phyloP scores from a whole-genome alignment of 2,797 vertebrate genomes.

The Microctenopoma steveboyesi region DNA sequence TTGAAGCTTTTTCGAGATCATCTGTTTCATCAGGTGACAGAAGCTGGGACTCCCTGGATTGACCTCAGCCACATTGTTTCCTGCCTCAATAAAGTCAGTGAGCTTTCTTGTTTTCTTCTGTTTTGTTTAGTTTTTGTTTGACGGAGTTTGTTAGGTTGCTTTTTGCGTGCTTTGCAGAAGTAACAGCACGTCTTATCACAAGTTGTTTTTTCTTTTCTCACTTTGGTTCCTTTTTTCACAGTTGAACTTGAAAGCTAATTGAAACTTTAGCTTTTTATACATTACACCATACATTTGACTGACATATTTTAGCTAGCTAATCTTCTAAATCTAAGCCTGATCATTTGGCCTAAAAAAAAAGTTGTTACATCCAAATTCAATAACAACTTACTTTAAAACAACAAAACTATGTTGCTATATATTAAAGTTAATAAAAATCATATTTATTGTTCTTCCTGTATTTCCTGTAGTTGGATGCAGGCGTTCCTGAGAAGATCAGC shows the following conservation, averaged over 20 bases:
- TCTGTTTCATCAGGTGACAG: constrained; percentile 99
- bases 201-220: neutral
- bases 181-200: neutral
- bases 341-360: too few species aligned
- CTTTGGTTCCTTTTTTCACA: constrained; percentile 13
- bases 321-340: too few species aligned
- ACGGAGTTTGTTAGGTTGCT: neutral
- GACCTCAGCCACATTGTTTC: constrained; percentile 99
- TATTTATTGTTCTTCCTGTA: neutral
- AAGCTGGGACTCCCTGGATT: constrained; percentile 97
- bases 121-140: neutral
- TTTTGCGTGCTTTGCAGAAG: neutral
- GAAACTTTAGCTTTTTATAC: neutral
- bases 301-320: neutral
- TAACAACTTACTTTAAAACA: too few species aligned
- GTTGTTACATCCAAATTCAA: too few species aligned
- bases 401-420: too few species aligned
- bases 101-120: neutral
- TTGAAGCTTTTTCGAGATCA: constrained; percentile 99
- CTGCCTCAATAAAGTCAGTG: constrained; percentile 98
- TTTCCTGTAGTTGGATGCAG: constrained; percentile 91
- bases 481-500: constrained; percentile 99
- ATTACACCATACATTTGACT: neutral
- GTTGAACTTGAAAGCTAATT: neutral
- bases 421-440: too few species aligned